Base-by-base conservation (phyloP, 2,888 invertebrate species). In the Mesorhabditis belari region DNA sequence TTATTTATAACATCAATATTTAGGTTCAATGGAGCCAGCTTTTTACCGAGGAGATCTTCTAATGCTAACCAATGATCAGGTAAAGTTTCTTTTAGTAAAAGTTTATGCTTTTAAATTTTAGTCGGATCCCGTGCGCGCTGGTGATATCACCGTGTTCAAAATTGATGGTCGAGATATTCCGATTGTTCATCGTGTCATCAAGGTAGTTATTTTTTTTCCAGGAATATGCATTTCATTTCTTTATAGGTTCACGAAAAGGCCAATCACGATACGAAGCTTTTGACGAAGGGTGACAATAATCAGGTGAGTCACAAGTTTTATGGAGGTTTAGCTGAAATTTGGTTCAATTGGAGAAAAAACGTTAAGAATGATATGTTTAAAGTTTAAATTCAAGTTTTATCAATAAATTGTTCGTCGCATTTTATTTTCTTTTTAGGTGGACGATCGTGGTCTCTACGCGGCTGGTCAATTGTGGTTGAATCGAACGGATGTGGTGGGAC, bases 211-310 rank as follows among this genome's bases (percentile, higher is more conserved):
- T 23, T 21, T 24, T 9, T 27, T 26, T 23, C n/a, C n/a, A n/a
- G n/a, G n/a, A n/a, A n/a, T 25, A 23, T 27, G 19, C 9, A 6
- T 1, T 27, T 23, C 12, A 17, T 21, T 51, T 19, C 0, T 23
- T 59, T 65, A 21, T 49, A 70, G 68, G 71, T 73, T 25, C 77
- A 77, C 60, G 81, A 62, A 64, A 88, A 88, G 83, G 87, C 88
- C 80, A 91, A 94, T 83, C 91, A 91, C 28, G 90, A 91, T 50
- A 90, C 94, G 0, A 95, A 95, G 83, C 96, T 99, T 83, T 85
- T 99, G 63, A 99, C 98, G 51, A 99, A 99, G 86, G 98, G 98
- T 71, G 98, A 99, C 83, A 98, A 99, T 82, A 99, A 99, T 83
- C 92, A 92, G 82, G 76, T 77, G 25, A 29, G 52, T n/a, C n/a